Percentiles rank a stretch among this genome's conserved stretches.
Evolutionary conservation across 2,113 vertebrate species (phyloP).

Genomic region (Arvicanthis niloticus): DNA sequence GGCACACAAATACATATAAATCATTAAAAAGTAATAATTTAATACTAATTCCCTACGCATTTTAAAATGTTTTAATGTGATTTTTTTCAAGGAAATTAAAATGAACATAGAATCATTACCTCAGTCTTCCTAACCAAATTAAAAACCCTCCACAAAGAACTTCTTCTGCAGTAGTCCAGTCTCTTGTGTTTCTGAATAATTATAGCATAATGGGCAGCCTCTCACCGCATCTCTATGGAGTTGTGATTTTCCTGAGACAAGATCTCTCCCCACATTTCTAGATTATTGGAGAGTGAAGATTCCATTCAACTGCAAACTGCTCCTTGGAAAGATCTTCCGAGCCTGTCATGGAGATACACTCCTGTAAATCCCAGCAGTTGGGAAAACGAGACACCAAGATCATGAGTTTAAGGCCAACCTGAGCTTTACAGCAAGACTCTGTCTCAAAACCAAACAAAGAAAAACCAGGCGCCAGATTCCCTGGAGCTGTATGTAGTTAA

Average conservation of each 20-base stretch:
- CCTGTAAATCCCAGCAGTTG: neutral
- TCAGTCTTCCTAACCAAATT: constrained; percentile 26
- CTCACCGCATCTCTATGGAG: neutral
- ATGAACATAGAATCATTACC: neutral
- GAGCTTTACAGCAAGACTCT: neutral
- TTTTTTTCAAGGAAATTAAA: constrained; percentile 50
- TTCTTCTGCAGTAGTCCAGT: neutral
- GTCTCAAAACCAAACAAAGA: neutral
- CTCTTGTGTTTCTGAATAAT: constrained; percentile 38
- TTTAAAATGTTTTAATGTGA: neutral
- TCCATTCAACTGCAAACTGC: constrained; percentile 21
- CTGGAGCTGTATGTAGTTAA: no score
- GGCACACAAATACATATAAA: neutral
- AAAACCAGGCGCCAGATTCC: neutral
- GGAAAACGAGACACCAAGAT: no score
- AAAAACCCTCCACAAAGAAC: constrained; percentile 4
- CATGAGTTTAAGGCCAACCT: neutral
- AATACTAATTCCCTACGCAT: neutral
- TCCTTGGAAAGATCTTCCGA: neutral
- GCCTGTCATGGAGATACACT: no score
- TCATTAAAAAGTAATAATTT: neutral
- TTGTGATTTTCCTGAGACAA: constrained; percentile 2
- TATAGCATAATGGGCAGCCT: neutral
- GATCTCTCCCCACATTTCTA: neutral
- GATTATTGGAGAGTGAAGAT: neutral